Percentiles rank a stretch among this genome's conserved stretches.
Evolutionary conservation across 2,113 vertebrate genomes (phyloP).

Genomic region (Odontesthes bonariensis): DNA sequence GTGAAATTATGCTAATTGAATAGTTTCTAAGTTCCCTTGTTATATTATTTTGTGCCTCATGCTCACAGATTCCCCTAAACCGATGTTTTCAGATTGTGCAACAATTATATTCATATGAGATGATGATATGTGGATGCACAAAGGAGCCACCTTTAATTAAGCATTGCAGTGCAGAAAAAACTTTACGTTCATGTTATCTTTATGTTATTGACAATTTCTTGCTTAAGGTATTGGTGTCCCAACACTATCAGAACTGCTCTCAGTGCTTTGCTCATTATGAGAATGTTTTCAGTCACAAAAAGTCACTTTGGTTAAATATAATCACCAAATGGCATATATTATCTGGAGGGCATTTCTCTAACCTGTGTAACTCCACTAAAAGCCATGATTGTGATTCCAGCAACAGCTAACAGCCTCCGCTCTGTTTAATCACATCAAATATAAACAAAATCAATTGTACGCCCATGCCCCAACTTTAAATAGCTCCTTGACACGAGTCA

Average conservation of each 20-base stretch:
- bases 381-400: constrained; percentile 55
- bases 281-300: constrained; percentile 49
- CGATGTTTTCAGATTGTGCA: not conserved
- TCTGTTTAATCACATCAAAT: constrained; percentile 60
- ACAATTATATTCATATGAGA: not conserved
- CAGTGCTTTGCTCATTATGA: constrained; percentile 27
- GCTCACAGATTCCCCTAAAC: too few relatives aligned
- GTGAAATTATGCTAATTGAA: too few relatives aligned
- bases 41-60: too few relatives aligned
- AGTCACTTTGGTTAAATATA: constrained; percentile 66
- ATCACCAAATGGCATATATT: constrained; percentile 66
- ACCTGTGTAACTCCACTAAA: constrained; percentile 29
- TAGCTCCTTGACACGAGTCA: constrained; percentile 60
- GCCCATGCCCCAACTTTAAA: constrained; percentile 53
- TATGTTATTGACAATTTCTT: too few relatives aligned
- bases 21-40: too few relatives aligned
- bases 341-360: constrained; percentile 56
- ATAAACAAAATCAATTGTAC: constrained; percentile 65
- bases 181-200: too few relatives aligned
- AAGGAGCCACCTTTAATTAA: not conserved
- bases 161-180: not conserved
- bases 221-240: not conserved
- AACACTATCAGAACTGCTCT: not conserved
- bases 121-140: constrained; percentile 7
- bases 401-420: constrained; percentile 33